Evolutionary conservation across 2,888 invertebrate species (phyloP).

Genomic region (Sepioteuthis lessoniana): DNA sequence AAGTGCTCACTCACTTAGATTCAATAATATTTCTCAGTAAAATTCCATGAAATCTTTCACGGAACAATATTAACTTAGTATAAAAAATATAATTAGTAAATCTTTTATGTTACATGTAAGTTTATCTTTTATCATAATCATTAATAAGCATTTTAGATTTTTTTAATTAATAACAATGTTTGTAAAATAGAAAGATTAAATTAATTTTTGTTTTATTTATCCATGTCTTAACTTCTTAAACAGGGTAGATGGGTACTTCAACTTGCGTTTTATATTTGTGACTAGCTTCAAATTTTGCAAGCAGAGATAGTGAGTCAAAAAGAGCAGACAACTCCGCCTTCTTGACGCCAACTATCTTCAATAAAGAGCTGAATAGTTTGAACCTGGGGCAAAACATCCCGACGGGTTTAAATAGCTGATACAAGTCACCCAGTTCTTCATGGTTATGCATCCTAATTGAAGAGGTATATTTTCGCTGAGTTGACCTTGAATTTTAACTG

Average conservation of each 20-base stretch:
- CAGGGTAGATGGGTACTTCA: neutral
- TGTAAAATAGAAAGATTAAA: too few species aligned
- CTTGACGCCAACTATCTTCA: neutral
- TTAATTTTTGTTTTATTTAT: neutral
- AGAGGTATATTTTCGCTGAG: neutral
- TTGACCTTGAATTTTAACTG: neutral
- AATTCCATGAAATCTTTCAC: too few species aligned
- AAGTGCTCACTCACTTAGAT: too few species aligned
- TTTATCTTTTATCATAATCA: too few species aligned
- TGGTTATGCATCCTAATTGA: neutral
- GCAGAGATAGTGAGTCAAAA: neutral
- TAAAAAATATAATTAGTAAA: too few species aligned
- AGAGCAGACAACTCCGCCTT: slow-evolving; percentile 23
- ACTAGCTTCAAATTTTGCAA: neutral
- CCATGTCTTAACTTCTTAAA: neutral
- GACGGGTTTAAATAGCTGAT: neutral
- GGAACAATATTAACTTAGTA: too few species aligned
- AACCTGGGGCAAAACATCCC: neutral
- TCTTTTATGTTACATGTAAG: too few species aligned
- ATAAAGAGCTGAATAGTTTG: neutral
- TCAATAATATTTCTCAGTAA: too few species aligned
- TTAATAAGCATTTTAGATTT: too few species aligned
- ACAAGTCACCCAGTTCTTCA: neutral
- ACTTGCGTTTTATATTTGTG: neutral
- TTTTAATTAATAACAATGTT: too few species aligned